Percentiles rank a stretch among this genome's conserved stretches.
Evolutionary conservation across 2,797 vertebrate genomes (phyloP).

Genomic region (Gobionotothen gibberifrons): DNA sequence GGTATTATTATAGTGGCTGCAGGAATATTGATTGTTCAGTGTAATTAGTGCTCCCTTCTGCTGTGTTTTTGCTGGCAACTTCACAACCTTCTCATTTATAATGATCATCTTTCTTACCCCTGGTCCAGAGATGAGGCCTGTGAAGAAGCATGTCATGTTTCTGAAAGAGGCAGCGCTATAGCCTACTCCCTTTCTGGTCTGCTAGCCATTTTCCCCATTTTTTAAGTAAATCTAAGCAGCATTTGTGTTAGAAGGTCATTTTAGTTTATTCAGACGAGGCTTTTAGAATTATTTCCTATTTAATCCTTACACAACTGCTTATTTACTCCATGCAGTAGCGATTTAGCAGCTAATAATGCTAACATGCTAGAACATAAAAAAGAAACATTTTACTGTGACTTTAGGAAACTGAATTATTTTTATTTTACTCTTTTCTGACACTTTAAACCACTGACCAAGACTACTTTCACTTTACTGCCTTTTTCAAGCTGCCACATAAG

Average conservation of each 20-base stretch:
- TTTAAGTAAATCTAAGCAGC: background rate
- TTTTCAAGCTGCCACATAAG: too few species aligned
- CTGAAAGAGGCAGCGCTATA: background rate
- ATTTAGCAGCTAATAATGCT: background rate
- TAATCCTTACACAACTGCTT: background rate
- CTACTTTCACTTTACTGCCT: background rate
- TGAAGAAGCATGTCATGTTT: conserved; percentile 42
- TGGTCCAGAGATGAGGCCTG: conserved; percentile 6
- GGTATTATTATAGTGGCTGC: conserved; percentile 7
- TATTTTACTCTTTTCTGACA: too few species aligned
- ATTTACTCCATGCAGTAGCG: background rate
- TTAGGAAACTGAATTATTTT: background rate
- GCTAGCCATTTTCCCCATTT: background rate
- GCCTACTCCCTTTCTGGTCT: background rate
- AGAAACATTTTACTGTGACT: background rate
- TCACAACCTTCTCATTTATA: conserved; percentile 17
- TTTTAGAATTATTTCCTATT: background rate
- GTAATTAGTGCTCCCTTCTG: conserved; percentile 26
- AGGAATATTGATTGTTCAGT: conserved; percentile 30
- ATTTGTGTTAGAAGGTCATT: background rate
- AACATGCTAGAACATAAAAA: background rate
- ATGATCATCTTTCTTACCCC: conserved; percentile 32
- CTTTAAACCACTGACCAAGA: background rate
- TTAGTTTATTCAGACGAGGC: too few species aligned
- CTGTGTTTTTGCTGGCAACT: conserved; percentile 16